Percentiles rank a stretch among this genome's conserved stretches.
These are phyloP conservation scores for Pithys albifrons DNA, from an alignment of 2,113 vertebrate species.

Conservation along the genomic window DNA sequence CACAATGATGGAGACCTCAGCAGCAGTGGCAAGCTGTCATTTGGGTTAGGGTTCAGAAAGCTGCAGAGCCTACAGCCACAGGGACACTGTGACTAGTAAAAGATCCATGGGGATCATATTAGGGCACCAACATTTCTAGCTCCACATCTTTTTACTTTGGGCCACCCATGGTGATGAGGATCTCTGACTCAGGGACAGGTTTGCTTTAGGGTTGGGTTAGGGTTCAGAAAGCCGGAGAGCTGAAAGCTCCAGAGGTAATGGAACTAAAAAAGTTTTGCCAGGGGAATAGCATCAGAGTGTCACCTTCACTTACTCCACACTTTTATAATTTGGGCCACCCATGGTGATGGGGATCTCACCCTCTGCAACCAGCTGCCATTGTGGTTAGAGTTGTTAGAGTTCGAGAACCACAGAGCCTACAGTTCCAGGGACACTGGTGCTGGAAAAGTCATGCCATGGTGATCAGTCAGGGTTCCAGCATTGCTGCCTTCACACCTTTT, in stretches of 20 bases:
- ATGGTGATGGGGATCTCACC: neutral
- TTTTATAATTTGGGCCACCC: neutral
- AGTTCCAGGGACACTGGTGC: neutral
- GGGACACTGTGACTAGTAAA: neutral
- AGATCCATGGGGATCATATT: neutral
- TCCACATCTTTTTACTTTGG: neutral
- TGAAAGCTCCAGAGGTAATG: neutral
- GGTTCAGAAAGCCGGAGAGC: neutral
- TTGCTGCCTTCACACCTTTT: neutral
- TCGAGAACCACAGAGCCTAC: neutral
- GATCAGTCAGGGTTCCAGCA: neutral
- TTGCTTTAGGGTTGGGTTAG: neutral
- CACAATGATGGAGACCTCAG: no score
- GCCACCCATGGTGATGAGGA: neutral
- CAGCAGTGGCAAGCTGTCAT: neutral
- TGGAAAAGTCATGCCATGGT: neutral
- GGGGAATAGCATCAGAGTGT: neutral
- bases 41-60: neutral
- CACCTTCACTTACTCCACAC: neutral
- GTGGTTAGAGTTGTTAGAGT: no score
- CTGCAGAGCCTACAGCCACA: neutral
- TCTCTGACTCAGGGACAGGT: neutral
- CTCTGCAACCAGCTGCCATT: neutral
- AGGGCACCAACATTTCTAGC: neutral
- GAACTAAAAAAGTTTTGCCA: neutral